A percentile compares a stretch with the other conserved stretches of the same genome.
These are phyloP conservation scores for Amphiprion clarkii DNA, from an alignment of 2,797 vertebrate species.

Conservation along the genomic window DNA sequence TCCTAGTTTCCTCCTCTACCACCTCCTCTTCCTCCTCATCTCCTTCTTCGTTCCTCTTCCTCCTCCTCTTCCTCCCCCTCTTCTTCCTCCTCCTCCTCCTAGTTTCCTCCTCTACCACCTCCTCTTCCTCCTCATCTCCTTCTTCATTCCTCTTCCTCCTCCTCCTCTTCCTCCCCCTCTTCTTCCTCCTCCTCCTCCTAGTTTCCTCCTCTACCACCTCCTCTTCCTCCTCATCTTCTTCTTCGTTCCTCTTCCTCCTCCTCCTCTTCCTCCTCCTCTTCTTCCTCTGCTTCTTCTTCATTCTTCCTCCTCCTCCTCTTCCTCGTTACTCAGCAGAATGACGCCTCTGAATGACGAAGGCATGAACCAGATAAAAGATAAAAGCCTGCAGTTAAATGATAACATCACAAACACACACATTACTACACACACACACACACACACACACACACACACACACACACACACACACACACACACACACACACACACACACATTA, in stretches of 20 bases:
- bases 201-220: too few species aligned
- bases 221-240: not conserved
- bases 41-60: too few species aligned
- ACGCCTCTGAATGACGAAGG: slow-evolving; percentile 38
- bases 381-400: slow-evolving; percentile 64
- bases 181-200: too few species aligned
- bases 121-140: too few species aligned
- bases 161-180: not conserved
- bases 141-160: too few species aligned
- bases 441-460: slow-evolving; percentile 9
- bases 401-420: slow-evolving; percentile 56
- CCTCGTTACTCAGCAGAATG: slow-evolving; percentile 39
- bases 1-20: too few species aligned
- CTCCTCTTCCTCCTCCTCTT: not conserved
- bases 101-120: too few species aligned
- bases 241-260: not conserved
- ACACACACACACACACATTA: slow-evolving; percentile 34
- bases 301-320: not conserved
- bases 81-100: fast-evolving
- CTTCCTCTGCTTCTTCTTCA: not conserved
- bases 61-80: too few species aligned
- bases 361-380: slow-evolving; percentile 43
- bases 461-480: slow-evolving; percentile 11
- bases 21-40: too few species aligned
- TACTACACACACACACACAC: slow-evolving; percentile 12